Conservation (phyloP, 35 echinoderm and acorn worm genomes). For the Heliocidaris erythrogramma region DNA sequence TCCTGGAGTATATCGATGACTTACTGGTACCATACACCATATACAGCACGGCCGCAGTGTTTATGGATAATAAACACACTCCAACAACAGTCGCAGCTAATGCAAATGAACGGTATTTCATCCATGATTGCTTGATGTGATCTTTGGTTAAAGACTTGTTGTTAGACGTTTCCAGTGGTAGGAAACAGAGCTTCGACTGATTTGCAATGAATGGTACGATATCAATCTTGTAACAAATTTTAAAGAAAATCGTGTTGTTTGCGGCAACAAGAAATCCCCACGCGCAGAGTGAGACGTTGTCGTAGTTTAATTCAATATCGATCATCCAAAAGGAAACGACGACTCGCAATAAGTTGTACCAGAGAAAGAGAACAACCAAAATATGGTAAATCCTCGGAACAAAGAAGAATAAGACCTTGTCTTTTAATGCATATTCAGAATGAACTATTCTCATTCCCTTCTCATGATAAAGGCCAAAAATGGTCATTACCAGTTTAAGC, state of each 20-base stretch:
- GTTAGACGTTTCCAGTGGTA: background rate
- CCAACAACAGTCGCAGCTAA: background rate
- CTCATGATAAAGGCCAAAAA: constrained; percentile 14
- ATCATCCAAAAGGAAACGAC: background rate
- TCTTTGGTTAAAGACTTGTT: background rate
- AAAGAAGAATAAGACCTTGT: background rate
- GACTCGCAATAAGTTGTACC: background rate
- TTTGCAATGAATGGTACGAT: background rate
- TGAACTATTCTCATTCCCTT: background rate
- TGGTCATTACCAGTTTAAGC: background rate
- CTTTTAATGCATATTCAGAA: background rate
- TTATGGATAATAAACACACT: background rate
- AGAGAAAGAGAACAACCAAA: background rate
- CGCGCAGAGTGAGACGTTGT: background rate
- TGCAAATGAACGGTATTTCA: background rate
- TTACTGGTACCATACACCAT: background rate
- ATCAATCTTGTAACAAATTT: background rate
- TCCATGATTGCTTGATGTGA: background rate
- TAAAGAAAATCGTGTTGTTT: background rate
- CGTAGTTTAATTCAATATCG: background rate
- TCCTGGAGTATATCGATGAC: background rate
- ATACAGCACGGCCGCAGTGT: background rate
- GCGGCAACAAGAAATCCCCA: background rate
- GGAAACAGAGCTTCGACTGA: background rate
- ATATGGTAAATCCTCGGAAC: background rate